These are phyloP conservation scores for Anoncus sp. DNA, from an alignment of 2,888 invertebrate genomes.

Conservation along the genomic window DNA sequence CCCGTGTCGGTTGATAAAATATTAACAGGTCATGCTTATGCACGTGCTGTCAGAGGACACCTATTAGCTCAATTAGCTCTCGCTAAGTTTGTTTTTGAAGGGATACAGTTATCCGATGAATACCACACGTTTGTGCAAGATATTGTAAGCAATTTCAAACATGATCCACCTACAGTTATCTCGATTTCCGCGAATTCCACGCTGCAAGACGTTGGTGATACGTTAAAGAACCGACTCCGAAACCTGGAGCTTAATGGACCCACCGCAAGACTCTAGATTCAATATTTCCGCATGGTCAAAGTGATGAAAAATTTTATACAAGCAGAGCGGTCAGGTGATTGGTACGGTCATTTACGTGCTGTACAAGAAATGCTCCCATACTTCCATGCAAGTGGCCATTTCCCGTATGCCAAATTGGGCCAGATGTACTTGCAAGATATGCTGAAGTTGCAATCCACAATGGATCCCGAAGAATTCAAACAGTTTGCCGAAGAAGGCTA, in stretches of 20 bases:
- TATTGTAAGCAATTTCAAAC: neutral
- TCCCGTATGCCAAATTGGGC: neutral
- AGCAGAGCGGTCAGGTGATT: neutral
- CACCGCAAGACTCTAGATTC: neutral
- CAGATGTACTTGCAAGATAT: slow-evolving; percentile 10
- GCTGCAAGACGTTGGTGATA: neutral
- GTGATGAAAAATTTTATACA: neutral
- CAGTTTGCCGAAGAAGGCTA: neutral
- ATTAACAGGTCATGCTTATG: too few species aligned
- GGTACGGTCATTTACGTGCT: neutral
- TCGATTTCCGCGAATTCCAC: neutral
- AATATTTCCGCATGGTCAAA: neutral
- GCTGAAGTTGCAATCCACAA: neutral
- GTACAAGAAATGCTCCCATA: slow-evolving; percentile 1
- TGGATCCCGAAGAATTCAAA: neutral
- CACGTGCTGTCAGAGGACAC: neutral
- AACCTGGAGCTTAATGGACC: neutral
- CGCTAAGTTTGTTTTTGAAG: neutral
- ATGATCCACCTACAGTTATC: too few species aligned
- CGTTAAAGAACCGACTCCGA: neutral
- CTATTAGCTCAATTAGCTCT: slow-evolving; percentile 7
- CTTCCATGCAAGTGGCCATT: neutral
- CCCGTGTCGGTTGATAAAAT: neutral
- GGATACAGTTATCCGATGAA: neutral
- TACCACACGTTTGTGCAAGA: neutral